Conservation (phyloP, 2,113 vertebrate species). For the Ardeotis arabs region DNA sequence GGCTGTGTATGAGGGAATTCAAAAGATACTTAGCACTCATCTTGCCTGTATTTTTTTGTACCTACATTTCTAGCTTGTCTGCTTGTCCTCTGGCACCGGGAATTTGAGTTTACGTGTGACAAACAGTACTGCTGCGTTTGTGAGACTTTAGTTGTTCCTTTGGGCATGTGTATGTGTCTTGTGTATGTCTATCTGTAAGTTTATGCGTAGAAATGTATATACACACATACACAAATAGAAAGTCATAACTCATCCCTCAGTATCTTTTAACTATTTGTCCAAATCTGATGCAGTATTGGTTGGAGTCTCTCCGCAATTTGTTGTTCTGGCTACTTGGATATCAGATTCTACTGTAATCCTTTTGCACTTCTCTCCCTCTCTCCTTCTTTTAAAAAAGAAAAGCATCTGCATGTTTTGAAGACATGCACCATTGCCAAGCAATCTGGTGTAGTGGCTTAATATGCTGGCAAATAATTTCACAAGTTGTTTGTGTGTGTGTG, state of each 20-base stretch:
- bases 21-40: background rate
- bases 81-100: background rate
- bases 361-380: conserved; percentile 64
- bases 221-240: background rate
- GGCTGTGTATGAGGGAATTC: background rate
- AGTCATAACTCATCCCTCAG: background rate
- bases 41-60: background rate
- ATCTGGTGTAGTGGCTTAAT: conserved; percentile 76
- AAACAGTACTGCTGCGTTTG: background rate
- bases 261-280: conserved; percentile 22
- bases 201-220: background rate
- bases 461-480: conserved; percentile 75
- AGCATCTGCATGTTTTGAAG: conserved; percentile 73
- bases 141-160: conserved; percentile 29
- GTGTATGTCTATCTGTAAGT: background rate
- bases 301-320: conserved; percentile 26
- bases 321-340: conserved; percentile 51
- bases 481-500: conserved; percentile 70
- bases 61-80: conserved; percentile 21
- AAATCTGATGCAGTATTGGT: conserved; percentile 8
- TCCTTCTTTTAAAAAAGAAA: conserved; percentile 68
- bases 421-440: conserved; percentile 66
- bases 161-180: background rate
- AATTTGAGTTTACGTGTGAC: conserved; percentile 18
- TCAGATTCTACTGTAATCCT: conserved; percentile 66